Conservation (phyloP, 2,888 invertebrate genomes). For the Dorcus parallelipipedus region DNA sequence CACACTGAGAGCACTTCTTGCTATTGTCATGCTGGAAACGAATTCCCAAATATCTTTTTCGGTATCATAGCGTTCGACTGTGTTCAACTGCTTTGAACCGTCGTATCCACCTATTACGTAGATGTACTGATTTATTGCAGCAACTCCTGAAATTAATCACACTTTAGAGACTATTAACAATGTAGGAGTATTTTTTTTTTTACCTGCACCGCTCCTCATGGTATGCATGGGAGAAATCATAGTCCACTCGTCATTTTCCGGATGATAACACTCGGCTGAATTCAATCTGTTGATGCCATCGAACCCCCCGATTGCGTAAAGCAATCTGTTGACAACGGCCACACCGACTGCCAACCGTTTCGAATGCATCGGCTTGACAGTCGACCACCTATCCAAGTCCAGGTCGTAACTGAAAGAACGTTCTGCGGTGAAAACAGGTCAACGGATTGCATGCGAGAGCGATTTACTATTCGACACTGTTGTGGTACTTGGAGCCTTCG, state of each 20-base stretch:
- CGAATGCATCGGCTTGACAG: slow-evolving; percentile 70
- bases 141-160: slow-evolving; percentile 60
- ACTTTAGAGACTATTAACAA: neutral
- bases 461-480: slow-evolving; percentile 81
- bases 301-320: slow-evolving; percentile 86
- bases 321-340: slow-evolving; percentile 25
- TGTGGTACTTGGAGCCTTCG: slow-evolving; percentile 80
- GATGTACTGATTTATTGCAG: slow-evolving; percentile 78
- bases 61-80: slow-evolving; percentile 85
- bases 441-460: neutral
- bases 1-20: slow-evolving; percentile 84
- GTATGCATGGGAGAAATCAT: slow-evolving; percentile 74
- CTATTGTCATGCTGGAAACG: slow-evolving; percentile 71
- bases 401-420: slow-evolving; percentile 72
- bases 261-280: slow-evolving; percentile 88
- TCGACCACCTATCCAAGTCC: slow-evolving; percentile 77
- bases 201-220: slow-evolving; percentile 82
- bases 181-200: slow-evolving; percentile 12
- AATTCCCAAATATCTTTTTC: slow-evolving; percentile 77
- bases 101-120: slow-evolving; percentile 97
- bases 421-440: neutral
- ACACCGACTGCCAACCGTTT: slow-evolving; percentile 76
- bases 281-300: slow-evolving; percentile 75
- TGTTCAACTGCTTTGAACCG: slow-evolving; percentile 73
- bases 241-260: slow-evolving; percentile 88